phyloP scores from a whole-genome alignment of 2,797 vertebrate species.

The Anomalospiza imberbis region DNA sequence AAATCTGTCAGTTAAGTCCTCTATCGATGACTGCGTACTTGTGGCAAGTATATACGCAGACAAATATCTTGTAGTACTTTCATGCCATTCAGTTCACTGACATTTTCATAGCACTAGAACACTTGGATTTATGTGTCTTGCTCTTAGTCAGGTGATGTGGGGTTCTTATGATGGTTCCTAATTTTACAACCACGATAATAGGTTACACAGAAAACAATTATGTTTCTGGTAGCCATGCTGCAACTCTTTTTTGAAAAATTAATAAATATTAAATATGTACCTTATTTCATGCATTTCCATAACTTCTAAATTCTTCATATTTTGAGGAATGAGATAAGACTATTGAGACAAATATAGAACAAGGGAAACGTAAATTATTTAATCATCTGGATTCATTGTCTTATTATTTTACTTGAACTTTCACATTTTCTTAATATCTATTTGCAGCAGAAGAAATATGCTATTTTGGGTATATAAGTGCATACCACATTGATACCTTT shows the following conservation, averaged over 20 bases:
- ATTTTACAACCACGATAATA: slow-evolving; percentile 68
- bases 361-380: not conserved
- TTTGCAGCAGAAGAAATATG: not conserved
- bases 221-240: not conserved
- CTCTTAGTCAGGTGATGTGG: slow-evolving; percentile 49
- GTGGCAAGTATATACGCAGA: not conserved
- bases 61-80: slow-evolving; percentile 29
- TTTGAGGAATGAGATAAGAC: slow-evolving; percentile 28
- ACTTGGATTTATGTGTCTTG: slow-evolving; percentile 56
- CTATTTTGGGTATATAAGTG: not conserved
- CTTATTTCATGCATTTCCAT: not conserved
- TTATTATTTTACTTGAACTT: not conserved
- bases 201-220: slow-evolving; percentile 44
- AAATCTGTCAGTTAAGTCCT: slow-evolving; percentile 22
- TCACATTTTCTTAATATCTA: not conserved
- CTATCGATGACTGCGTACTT: not conserved
- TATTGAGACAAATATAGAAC: not conserved
- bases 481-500: not conserved
- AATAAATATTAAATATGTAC: slow-evolving; percentile 27
- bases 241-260: slow-evolving; percentile 7
- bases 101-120: slow-evolving; percentile 49
- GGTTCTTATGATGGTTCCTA: slow-evolving; percentile 55
- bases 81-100: slow-evolving; percentile 22
- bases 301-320: not conserved
- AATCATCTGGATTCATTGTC: not conserved